These are phyloP conservation scores for Hypsibius dujardini DNA, from an alignment of 1,140 invertebrate genomes.

Conservation along the genomic window DNA sequence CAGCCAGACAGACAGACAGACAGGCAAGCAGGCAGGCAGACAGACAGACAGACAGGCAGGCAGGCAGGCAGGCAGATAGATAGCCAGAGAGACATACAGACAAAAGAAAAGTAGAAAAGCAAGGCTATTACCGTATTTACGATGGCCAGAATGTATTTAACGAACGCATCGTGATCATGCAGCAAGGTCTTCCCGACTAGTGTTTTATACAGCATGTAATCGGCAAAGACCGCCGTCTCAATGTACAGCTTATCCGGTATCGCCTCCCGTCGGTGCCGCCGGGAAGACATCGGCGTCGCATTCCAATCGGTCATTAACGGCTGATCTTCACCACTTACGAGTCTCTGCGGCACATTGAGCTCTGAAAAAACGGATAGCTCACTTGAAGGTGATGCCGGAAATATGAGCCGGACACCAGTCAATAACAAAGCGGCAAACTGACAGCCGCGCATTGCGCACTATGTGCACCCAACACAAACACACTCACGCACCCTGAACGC, in stretches of 20 bases:
- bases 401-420: not conserved
- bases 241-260: constrained; percentile 21
- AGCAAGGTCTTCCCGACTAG: not conserved
- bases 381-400: not conserved
- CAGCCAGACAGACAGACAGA: too few species aligned
- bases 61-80: too few species aligned
- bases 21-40: too few species aligned
- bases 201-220: constrained; percentile 24
- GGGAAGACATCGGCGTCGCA: not conserved
- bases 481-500: not conserved
- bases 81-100: too few species aligned
- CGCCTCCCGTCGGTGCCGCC: not conserved
- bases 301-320: too few species aligned
- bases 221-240: constrained; percentile 30
- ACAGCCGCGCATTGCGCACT: not conserved
- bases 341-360: not conserved
- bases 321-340: not conserved
- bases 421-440: too few species aligned
- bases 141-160: constrained; percentile 26
- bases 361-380: not conserved
- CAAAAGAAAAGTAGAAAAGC: too few species aligned
- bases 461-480: not conserved
- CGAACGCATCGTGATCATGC: constrained; percentile 1
- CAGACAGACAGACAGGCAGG: too few species aligned
- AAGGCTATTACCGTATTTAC: constrained; percentile 25